phyloP scores from a whole-genome alignment of 2,888 invertebrate species.

The Drosophila glabriapex region DNA sequence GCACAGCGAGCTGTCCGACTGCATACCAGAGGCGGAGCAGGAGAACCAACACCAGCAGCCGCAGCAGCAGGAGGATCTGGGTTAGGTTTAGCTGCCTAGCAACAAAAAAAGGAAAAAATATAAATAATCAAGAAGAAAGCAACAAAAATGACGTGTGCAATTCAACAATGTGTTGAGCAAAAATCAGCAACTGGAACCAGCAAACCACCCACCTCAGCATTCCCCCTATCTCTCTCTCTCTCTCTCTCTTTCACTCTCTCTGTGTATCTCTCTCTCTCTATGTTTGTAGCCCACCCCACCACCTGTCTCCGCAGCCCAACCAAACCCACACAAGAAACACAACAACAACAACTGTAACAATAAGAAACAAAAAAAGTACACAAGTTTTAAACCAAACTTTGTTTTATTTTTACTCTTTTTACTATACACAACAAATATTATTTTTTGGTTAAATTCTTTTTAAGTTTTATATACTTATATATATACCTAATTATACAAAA shows the following conservation, averaged over 20 bases:
- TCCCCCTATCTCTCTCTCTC: slow-evolving; percentile 25
- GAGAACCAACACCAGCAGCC: slow-evolving; percentile 36
- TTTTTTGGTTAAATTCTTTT: slow-evolving; percentile 75
- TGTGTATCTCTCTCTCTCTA: not conserved
- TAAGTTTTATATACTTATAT: slow-evolving; percentile 67
- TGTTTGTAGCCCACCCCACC: slow-evolving; percentile 39
- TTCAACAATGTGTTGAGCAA: slow-evolving; percentile 59
- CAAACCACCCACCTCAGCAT: slow-evolving; percentile 71
- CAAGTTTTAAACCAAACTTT: slow-evolving; percentile 65
- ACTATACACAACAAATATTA: slow-evolving; percentile 36
- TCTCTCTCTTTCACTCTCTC: not conserved
- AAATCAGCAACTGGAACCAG: slow-evolving; percentile 27
- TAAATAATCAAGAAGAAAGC: not conserved
- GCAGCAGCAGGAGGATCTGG: slow-evolving; percentile 48
- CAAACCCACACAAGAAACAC: slow-evolving; percentile 3
- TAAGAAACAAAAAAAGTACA: slow-evolving; percentile 63
- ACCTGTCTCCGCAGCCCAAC: slow-evolving; percentile 26
- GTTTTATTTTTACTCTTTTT: slow-evolving; percentile 58
- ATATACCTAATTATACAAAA: slow-evolving; percentile 46
- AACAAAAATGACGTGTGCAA: slow-evolving; percentile 52
- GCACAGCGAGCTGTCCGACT: slow-evolving; percentile 67
- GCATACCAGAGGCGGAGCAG: slow-evolving; percentile 48
- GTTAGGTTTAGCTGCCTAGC: slow-evolving; percentile 36
- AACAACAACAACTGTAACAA: slow-evolving; percentile 39
- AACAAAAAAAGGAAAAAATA: not conserved